Evolutionary conservation across 2,113 vertebrate species (phyloP).

Genomic region (Enhydra lutris): DNA sequence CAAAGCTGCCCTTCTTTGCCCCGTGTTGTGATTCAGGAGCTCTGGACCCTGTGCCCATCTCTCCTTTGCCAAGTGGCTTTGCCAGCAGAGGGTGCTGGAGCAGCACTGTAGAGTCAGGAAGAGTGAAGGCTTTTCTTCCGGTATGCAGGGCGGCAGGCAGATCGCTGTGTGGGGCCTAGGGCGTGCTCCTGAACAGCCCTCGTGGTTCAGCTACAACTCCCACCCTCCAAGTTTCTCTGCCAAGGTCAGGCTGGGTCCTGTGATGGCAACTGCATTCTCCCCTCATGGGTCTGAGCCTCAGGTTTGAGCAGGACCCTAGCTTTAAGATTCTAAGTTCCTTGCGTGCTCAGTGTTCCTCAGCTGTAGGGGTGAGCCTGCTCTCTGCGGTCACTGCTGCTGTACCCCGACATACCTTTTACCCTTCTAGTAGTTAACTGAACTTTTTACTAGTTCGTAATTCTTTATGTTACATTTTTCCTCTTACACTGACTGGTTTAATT

Average conservation of each 20-base stretch:
- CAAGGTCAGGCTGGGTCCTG: neutral
- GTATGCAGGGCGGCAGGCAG: fast-evolving
- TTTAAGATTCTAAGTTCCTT: neutral
- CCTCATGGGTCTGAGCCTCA: neutral
- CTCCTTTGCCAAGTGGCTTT: neutral
- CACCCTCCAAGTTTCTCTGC: too few species aligned
- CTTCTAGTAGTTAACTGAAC: too few species aligned
- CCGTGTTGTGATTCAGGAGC: neutral
- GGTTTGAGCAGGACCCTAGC: neutral
- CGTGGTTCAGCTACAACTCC: neutral
- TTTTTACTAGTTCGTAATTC: neutral
- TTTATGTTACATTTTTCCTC: neutral
- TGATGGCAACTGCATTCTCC: neutral
- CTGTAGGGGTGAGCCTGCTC: neutral
- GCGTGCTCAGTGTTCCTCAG: neutral
- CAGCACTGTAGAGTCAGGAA: neutral
- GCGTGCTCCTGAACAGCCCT: neutral
- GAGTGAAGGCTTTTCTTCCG: neutral
- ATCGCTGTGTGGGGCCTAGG: fast-evolving
- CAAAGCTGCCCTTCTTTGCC: neutral
- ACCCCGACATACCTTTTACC: neutral
- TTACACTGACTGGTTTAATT: neutral
- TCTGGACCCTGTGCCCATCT: neutral
- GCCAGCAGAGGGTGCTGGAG: neutral
- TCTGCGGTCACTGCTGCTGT: neutral